Base-by-base conservation (phyloP, 2,113 vertebrate genomes). In the Neopipo cinnamomea region DNA sequence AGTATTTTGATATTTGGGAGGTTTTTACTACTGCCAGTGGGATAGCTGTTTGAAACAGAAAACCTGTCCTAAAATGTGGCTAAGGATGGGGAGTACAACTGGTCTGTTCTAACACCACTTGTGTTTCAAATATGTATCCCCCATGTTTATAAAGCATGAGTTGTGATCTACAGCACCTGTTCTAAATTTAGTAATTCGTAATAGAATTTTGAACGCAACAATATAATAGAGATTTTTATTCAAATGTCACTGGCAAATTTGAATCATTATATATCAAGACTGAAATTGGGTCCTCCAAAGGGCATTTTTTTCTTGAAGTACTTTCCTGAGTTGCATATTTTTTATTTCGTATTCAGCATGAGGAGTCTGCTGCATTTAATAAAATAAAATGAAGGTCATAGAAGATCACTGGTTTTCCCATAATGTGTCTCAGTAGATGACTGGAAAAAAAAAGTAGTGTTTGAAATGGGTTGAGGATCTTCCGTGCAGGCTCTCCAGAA, bases 341-440 rank as follows among this genome's bases (percentile, higher is more conserved):
- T 96, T 92, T 97, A 92, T 97, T 96, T 97, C 65, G 0, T 96
- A 95, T 97, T 96, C 96, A 96, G 96, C 92, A 88, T 53, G 91
- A 97, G 81, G 42, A 93, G 68, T 94, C 96, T 96, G 91, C 94
- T 98, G 97, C 95, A 97, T 98, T 98, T 97, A 97, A 97, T 97
- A 96, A 96, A 96, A 93, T 96, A 94, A 98, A 98, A 97, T 93
- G 91, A 96, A 96, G 89, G 93, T 96, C 94, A 89, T 11, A 95
- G 95, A 97, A 97, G 93, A 94, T 95, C 79, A 74, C 72, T 89
- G 42, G 33, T 71, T 92, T 75, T 82, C 71, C 84, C n/a, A 31
- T 87, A 92, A 91, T 42, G 46, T 91, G 42, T 96, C 93, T 90
- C 88, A 88, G 74, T 66, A 89, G 94, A 93, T 65, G 55, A 81